Percentiles rank a stretch among this genome's conserved stretches.
phyloP scores from a whole-genome alignment of 2,113 vertebrate genomes.

The Polypterus bichir region DNA sequence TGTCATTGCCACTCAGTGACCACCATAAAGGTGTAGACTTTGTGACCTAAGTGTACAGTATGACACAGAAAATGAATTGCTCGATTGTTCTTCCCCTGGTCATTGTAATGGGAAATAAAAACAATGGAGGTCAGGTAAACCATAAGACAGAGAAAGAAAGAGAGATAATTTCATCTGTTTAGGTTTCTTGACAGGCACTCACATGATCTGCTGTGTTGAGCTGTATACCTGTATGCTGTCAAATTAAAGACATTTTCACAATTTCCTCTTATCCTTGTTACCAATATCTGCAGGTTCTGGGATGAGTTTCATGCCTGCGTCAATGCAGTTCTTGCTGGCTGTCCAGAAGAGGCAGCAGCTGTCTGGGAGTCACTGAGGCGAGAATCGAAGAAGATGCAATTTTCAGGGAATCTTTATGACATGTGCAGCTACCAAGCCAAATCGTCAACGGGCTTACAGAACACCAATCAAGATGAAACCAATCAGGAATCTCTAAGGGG shows the following conservation, averaged over 20 bases:
- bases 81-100: too few species aligned
- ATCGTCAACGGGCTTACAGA: conserved; percentile 29
- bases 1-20: too few species aligned
- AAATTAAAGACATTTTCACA: background rate
- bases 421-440: conserved; percentile 64
- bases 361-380: conserved; percentile 87
- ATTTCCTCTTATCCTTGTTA: conserved; percentile 1
- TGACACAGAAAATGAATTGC: too few species aligned
- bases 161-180: too few species aligned
- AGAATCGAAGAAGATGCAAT: conserved; percentile 84
- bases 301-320: conserved; percentile 83
- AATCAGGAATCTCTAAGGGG: conserved; percentile 75
- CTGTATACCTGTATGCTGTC: too few species aligned
- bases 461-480: conserved; percentile 45
- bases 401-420: conserved; percentile 83
- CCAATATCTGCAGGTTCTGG: conserved; percentile 64
- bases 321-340: conserved; percentile 66
- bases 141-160: too few species aligned
- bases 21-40: too few species aligned
- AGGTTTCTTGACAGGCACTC: too few species aligned
- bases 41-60: too few species aligned
- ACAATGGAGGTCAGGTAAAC: too few species aligned
- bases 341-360: conserved; percentile 71
- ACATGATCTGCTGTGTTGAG: too few species aligned
- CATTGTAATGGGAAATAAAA: too few species aligned